Conservation (phyloP, 2,113 vertebrate species). For the Nothocercus julius region DNA sequence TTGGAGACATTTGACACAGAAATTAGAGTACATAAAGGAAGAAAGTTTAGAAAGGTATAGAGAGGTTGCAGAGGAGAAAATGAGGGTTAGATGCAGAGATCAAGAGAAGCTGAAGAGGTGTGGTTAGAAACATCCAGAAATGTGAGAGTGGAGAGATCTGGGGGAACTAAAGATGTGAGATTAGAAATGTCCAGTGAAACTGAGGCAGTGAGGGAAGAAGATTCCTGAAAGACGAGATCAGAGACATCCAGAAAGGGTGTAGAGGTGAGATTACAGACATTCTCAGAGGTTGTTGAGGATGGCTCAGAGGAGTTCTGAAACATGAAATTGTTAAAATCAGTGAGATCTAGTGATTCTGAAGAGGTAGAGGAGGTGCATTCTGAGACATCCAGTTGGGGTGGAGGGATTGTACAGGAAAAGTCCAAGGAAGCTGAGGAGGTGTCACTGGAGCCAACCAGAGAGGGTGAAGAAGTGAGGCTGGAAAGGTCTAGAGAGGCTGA, state of each 20-base stretch:
- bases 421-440: conserved; percentile 23
- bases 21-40: not conserved
- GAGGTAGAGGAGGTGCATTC: conserved; percentile 47
- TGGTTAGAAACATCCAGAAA: conserved; percentile 45
- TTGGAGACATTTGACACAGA: not conserved
- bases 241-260: conserved; percentile 17
- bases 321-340: conserved; percentile 16
- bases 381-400: not conserved
- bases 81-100: conserved; percentile 33
- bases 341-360: conserved; percentile 53
- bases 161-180: not conserved
- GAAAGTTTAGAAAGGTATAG: not conserved
- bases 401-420: conserved; percentile 17
- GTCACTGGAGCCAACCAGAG: not conserved
- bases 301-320: conserved; percentile 32
- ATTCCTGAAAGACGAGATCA: conserved; percentile 2
- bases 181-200: conserved; percentile 28
- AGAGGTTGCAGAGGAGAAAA: not conserved
- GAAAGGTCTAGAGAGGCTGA: conserved; percentile 62
- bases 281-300: not conserved
- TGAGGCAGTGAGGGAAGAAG: conserved; percentile 14
- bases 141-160: conserved; percentile 21
- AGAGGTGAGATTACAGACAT: conserved; percentile 8
- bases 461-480: conserved; percentile 1
- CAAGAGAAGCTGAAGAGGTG: not conserved